Evolutionary conservation across 2,113 vertebrate species (phyloP).

Genomic region (Otolemur garnettii): DNA sequence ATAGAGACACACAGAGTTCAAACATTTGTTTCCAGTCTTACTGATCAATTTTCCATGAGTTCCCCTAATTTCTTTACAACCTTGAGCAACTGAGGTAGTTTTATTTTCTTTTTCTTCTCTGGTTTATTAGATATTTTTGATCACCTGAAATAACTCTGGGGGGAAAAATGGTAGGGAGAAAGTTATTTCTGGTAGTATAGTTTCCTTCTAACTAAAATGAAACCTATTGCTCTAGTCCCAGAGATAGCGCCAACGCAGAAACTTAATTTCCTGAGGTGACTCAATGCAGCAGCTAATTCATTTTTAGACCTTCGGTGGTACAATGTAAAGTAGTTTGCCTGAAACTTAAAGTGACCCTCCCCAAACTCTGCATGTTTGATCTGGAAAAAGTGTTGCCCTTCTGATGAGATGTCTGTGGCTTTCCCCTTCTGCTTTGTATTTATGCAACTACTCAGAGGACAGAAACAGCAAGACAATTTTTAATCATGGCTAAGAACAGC

Average conservation of each 20-base stretch:
- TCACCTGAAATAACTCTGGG: slow-evolving; percentile 40
- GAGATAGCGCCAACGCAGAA: slow-evolving; percentile 65
- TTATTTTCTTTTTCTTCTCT: slow-evolving; percentile 52
- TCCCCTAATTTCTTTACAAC: slow-evolving; percentile 51
- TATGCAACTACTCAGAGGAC: neutral
- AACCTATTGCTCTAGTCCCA: slow-evolving; percentile 72
- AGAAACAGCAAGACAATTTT: slow-evolving; percentile 64
- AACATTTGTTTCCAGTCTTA: slow-evolving; percentile 41
- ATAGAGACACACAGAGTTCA: neutral
- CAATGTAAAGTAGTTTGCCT: neutral
- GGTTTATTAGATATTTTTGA: slow-evolving; percentile 70
- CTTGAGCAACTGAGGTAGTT: slow-evolving; percentile 30
- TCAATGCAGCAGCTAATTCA: slow-evolving; percentile 39
- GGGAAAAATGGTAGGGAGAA: neutral
- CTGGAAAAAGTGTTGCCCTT: neutral
- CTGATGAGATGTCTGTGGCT: slow-evolving; percentile 15
- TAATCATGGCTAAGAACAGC: slow-evolving; percentile 54
- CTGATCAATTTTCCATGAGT: neutral
- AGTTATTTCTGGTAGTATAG: slow-evolving; percentile 63
- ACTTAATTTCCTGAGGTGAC: slow-evolving; percentile 73
- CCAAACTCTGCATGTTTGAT: slow-evolving; percentile 3
- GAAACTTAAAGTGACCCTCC: slow-evolving; percentile 53
- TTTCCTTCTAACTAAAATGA: slow-evolving; percentile 73
- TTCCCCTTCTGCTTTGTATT: slow-evolving; percentile 45
- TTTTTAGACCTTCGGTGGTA: slow-evolving; percentile 10